These are phyloP conservation scores for Tipula helvola DNA, from an alignment of 2,888 invertebrate genomes.

Conservation along the genomic window DNA sequence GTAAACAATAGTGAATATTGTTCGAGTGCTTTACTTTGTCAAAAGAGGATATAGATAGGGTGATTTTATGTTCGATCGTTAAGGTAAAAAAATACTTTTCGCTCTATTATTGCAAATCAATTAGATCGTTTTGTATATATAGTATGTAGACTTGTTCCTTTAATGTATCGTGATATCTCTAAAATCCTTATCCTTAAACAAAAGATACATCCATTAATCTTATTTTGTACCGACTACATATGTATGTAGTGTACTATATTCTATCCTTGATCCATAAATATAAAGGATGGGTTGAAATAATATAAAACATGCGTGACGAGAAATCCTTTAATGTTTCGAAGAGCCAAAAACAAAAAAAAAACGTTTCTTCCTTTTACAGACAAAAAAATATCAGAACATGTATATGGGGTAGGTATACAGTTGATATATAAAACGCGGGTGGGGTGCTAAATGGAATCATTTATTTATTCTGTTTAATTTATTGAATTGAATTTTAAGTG, in stretches of 20 bases:
- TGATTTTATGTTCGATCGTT: neutral
- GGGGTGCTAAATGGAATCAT: neutral
- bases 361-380: neutral
- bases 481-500: constrained; percentile 4
- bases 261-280: neutral
- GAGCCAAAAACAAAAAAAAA: neutral
- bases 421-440: neutral
- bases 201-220: neutral
- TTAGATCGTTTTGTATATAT: neutral
- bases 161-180: neutral
- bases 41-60: neutral
- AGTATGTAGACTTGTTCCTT: neutral
- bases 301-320: neutral
- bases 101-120: neutral
- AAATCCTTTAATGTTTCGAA: neutral
- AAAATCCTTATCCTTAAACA: neutral
- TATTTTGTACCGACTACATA: neutral
- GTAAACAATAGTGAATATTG: neutral
- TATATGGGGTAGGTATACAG: neutral
- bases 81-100: neutral
- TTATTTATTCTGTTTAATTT: neutral
- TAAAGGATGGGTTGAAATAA: neutral
- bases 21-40: neutral
- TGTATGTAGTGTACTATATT: neutral
- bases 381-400: neutral